Conservation (phyloP, 2,888 invertebrate species). For the Lissocephala sabroskyi region DNA sequence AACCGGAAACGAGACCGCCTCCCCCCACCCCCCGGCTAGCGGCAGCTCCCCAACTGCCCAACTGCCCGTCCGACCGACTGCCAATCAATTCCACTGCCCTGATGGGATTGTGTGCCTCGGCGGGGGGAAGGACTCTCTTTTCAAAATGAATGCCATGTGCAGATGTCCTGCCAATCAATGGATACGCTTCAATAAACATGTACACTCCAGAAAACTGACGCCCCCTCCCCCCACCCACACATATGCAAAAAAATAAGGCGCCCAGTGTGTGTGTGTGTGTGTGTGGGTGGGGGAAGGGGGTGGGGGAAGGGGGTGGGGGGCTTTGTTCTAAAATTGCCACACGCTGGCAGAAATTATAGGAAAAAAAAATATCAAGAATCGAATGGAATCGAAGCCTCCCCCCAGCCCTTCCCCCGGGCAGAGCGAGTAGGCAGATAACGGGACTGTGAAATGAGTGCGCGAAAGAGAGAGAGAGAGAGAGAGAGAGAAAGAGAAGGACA, state of each 20-base stretch:
- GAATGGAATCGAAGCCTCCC: not conserved
- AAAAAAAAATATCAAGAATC: conserved; percentile 20
- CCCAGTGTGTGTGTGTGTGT: not conserved
- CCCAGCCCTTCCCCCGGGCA: no score
- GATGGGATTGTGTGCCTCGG: conserved; percentile 9
- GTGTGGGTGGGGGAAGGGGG: not conserved
- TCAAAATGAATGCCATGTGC: conserved; percentile 69
- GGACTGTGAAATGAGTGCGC: no score
- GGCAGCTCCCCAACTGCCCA: not conserved
- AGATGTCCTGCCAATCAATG: conserved; percentile 72
- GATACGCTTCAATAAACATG: conserved; percentile 66
- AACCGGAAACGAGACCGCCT: not conserved
- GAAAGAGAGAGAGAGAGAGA: no score
- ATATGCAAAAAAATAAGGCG: not conserved
- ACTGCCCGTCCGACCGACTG: conserved; percentile 13
- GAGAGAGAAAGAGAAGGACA: no score
- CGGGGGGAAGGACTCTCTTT: conserved; percentile 29
- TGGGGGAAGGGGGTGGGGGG: no score
- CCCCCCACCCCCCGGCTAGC: not conserved
- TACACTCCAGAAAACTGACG: conserved; percentile 39
- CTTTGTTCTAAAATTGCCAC: conserved; percentile 49
- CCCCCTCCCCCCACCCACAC: no score
- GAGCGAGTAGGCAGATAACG: no score
- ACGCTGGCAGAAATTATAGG: conserved; percentile 59
- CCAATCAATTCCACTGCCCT: conserved; percentile 33